Evolutionary conservation across 2,113 vertebrate genomes (phyloP).

Genomic region (Brachirus orientalis): DNA sequence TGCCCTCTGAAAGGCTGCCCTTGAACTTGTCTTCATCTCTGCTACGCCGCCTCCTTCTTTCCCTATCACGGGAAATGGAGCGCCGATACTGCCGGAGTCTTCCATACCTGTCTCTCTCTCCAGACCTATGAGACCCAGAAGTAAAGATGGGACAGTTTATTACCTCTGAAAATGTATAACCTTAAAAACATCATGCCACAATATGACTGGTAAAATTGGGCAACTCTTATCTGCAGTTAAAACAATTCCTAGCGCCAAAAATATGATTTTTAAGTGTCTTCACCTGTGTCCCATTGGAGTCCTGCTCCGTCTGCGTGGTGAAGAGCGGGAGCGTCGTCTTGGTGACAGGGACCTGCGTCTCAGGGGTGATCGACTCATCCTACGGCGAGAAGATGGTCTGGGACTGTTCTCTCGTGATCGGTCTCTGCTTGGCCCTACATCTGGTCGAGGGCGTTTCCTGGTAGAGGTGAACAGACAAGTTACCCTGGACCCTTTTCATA

Average conservation of each 20-base stretch:
- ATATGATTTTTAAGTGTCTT: conserved; percentile 1
- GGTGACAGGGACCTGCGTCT: conserved; percentile 84
- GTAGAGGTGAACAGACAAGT: too few relatives aligned
- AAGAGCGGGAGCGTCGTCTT: conserved; percentile 84
- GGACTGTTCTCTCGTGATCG: conserved; percentile 85
- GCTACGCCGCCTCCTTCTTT: conserved; percentile 87
- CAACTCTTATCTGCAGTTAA: too few relatives aligned
- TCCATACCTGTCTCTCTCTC: conserved; percentile 86
- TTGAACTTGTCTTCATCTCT: conserved; percentile 98
- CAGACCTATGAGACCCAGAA: conserved; percentile 53
- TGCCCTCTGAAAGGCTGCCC: conserved; percentile 97
- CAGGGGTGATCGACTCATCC: conserved; percentile 79
- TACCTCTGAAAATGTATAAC: neutral
- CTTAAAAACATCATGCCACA: neutral
- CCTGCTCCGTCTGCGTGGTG: conserved; percentile 89
- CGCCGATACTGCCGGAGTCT: conserved; percentile 87
- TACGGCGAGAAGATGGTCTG: conserved; percentile 77
- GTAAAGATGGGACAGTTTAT: neutral
- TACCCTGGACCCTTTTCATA: too few relatives aligned
- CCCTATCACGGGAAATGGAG: conserved; percentile 85
- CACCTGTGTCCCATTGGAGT: conserved; percentile 90
- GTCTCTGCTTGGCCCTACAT: conserved; percentile 55
- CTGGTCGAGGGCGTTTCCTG: conserved; percentile 82
- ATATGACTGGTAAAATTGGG: neutral
- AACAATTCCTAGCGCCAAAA: too few relatives aligned